Base-by-base conservation (phyloP, 2,797 vertebrate species). In the Urosaurus nigricauda region DNA sequence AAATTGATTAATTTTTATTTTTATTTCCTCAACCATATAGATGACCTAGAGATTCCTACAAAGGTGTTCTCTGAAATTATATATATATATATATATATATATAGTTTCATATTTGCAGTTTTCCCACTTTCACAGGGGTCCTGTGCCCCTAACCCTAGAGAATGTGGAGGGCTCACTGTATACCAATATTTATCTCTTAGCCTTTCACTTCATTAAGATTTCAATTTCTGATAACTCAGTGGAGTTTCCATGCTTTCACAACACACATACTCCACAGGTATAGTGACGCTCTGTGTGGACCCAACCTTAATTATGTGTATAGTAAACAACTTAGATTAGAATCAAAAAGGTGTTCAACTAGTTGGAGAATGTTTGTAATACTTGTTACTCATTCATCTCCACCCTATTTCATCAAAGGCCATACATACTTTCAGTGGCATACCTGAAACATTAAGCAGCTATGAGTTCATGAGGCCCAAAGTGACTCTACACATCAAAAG, bases 401-500 rank as follows among this genome's bases (percentile, higher is more conserved):
- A 94, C 95, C 95, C 95, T 89, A 58, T 88, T 77, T 95, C 95
- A 95, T 96, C 88, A 95, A 94, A 95, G 93, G 83, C 84, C 51
- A 79, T 53, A 89, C 58, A 84, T 86, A 79, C 92, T 88, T 94
- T 63, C 79, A 87, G 53, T 90, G 90, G 94, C 92, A 79, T 90
- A 92, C 91, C 92, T 96, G 94, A 85, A 93, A 85, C 73, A 70
- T 85, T 21, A 37, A 11, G 79, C 3, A 17, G 0, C 47, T 81
- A 14, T 53, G 89, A 24, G 84, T 51, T 91, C 86, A 43, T 92
- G 91, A 87, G 0, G 63, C 29, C 32, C 65, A 86, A 77, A 37
- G 1, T n/a, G 53, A 77, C 26, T 21, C 11, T n/a, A 43, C 35
- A 47, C 11, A 24, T 47, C 6, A 0, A 5, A 16, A 70, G 8